These are phyloP conservation scores for Clamator glandarius DNA, from an alignment of 2,797 vertebrate species.

Conservation along the genomic window DNA sequence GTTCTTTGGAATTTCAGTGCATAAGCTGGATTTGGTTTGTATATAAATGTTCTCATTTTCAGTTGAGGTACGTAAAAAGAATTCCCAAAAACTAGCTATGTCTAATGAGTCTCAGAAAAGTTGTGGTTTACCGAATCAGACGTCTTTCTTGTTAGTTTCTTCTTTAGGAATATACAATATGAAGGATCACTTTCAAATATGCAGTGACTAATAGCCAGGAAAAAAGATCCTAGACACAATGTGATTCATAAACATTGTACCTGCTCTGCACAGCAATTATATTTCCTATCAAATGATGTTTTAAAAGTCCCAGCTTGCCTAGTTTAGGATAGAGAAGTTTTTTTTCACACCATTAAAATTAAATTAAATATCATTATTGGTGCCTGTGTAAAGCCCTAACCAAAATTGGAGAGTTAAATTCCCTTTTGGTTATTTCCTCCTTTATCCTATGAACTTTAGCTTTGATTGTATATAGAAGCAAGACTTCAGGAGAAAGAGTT, in stretches of 20 bases:
- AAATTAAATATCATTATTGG: neutral
- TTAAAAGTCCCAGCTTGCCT: neutral
- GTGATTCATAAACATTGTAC: neutral
- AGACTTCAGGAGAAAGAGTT: neutral
- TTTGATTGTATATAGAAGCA: neutral
- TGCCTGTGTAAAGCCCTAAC: neutral
- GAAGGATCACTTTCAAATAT: neutral
- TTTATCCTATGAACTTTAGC: neutral
- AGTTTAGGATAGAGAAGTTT: neutral
- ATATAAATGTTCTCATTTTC: neutral
- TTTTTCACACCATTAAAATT: neutral
- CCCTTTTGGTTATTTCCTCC: neutral
- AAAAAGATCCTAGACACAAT: neutral
- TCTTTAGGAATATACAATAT: neutral
- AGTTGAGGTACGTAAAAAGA: neutral
- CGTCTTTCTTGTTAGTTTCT: neutral
- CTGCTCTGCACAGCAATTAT: neutral
- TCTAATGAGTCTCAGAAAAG: neutral
- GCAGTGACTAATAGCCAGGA: neutral
- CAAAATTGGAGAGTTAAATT: neutral
- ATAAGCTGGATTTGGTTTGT: neutral
- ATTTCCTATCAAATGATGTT: neutral
- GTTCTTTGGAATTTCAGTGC: neutral
- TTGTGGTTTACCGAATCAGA: neutral
- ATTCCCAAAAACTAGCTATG: neutral